phyloP scores from a whole-genome alignment of 2,113 vertebrate species.

The Tragelaphus scriptus region DNA sequence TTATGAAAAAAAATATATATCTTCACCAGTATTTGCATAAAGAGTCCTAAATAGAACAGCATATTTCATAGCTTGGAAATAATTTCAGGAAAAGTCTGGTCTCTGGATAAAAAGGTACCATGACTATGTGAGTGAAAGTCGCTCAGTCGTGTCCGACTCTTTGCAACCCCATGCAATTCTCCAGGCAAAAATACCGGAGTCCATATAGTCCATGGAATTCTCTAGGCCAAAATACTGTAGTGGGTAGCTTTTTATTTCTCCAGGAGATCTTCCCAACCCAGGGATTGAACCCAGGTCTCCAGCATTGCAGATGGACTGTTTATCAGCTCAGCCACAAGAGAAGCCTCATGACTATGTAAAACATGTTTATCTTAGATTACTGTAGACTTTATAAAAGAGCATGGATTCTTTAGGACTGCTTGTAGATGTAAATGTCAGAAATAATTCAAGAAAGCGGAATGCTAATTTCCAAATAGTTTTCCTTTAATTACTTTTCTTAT shows the following conservation, averaged over 20 bases:
- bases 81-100: slow-evolving; percentile 67
- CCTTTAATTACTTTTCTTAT: slow-evolving; percentile 52
- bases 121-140: neutral
- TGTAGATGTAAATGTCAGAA: slow-evolving; percentile 60
- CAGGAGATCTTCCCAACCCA: neutral
- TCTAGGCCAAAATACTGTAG: neutral
- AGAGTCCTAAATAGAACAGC: slow-evolving; percentile 41
- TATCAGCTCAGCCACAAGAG: neutral
- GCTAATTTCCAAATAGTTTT: slow-evolving; percentile 64
- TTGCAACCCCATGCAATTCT: neutral
- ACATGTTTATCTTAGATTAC: slow-evolving; percentile 56
- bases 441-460: slow-evolving; percentile 36
- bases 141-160: neutral
- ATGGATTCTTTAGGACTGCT: slow-evolving; percentile 26
- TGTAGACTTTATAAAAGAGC: slow-evolving; percentile 55
- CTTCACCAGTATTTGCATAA: slow-evolving; percentile 23
- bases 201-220: neutral
- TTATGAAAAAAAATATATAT: slow-evolving; percentile 26
- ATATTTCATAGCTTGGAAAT: slow-evolving; percentile 68
- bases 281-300: neutral
- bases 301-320: neutral
- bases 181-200: neutral
- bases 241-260: neutral
- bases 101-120: slow-evolving; percentile 55
- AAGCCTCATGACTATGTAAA: neutral